These are phyloP conservation scores for Pteria penguin DNA, from an alignment of 2,888 invertebrate species.

Conservation along the genomic window DNA sequence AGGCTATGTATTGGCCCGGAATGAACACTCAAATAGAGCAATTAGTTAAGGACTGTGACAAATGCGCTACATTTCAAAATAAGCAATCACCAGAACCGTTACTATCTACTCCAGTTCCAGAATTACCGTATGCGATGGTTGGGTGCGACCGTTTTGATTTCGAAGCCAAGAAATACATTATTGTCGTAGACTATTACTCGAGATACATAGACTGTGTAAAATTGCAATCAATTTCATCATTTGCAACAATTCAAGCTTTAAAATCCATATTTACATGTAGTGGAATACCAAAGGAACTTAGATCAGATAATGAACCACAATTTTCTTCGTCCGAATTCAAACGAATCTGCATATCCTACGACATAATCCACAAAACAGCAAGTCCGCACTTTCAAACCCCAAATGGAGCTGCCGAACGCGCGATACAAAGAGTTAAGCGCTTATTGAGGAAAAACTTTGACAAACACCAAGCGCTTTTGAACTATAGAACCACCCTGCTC, in stretches of 20 bases:
- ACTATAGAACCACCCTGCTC: conserved; percentile 12
- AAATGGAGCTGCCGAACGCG: not conserved
- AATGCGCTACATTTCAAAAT: conserved; percentile 25
- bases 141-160: conserved; percentile 7
- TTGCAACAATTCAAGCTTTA: too few relatives aligned
- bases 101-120: conserved; percentile 32
- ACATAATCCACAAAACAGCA: not conserved
- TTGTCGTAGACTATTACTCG: not conserved
- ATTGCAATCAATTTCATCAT: conserved; percentile 9
- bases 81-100: conserved; percentile 40
- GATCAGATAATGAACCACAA: conserved; percentile 4
- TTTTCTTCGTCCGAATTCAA: conserved; percentile 5
- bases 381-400: not conserved
- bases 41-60: conserved; percentile 24
- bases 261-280: not conserved
- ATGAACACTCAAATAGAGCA: conserved; percentile 44
- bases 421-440: not conserved
- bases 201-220: not conserved
- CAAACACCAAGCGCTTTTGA: not conserved
- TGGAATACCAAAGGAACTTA: not conserved
- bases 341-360: not conserved
- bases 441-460: too few relatives aligned
- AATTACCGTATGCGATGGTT: conserved; percentile 40
- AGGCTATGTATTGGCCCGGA: conserved; percentile 44
- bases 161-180: not conserved